Percentiles rank a stretch among this genome's conserved stretches.
phyloP scores from a whole-genome alignment of 2,797 vertebrate species.

The Valencia hispanica region DNA sequence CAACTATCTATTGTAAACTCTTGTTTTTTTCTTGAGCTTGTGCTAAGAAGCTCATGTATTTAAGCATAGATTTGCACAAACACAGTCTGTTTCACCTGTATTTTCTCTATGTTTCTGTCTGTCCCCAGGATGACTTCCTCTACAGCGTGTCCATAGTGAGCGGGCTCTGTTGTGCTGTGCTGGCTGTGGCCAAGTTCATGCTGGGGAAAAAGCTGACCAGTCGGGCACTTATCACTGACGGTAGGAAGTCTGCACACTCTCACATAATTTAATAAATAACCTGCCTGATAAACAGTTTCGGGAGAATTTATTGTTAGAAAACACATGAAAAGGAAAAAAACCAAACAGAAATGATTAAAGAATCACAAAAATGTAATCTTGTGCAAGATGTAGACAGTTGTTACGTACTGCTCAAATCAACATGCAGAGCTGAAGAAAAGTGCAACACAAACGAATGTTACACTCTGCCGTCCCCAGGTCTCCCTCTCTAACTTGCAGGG shows the following conservation, averaged over 20 bases:
- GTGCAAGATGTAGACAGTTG: conserved; percentile 2
- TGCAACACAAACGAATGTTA: background rate
- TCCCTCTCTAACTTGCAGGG: conserved; percentile 37
- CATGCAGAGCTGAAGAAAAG: conserved; percentile 6
- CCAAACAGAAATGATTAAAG: background rate
- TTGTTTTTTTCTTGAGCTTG: background rate
- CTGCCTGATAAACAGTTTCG: background rate
- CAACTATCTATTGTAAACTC: background rate
- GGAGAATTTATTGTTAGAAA: background rate
- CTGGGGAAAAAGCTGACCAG: conserved; percentile 95
- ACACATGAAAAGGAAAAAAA: background rate
- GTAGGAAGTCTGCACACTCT: conserved; percentile 70
- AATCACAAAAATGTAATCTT: background rate
- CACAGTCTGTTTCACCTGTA: background rate
- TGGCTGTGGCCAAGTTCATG: conserved; percentile 95
- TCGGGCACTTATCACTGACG: conserved; percentile 95
- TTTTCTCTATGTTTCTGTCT: conserved; percentile 6
- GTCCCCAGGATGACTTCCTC: conserved; percentile 91
- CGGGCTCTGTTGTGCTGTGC: conserved; percentile 88
- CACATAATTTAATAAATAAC: background rate
- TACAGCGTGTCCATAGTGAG: conserved; percentile 96
- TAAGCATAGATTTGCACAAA: background rate
- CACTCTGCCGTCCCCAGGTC: conserved; percentile 36
- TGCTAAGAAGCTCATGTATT: background rate
- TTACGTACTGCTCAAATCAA: conserved; percentile 21